These are phyloP conservation scores for Hyperopisus bebe DNA, from an alignment of 2,113 vertebrate species.

Conservation along the genomic window DNA sequence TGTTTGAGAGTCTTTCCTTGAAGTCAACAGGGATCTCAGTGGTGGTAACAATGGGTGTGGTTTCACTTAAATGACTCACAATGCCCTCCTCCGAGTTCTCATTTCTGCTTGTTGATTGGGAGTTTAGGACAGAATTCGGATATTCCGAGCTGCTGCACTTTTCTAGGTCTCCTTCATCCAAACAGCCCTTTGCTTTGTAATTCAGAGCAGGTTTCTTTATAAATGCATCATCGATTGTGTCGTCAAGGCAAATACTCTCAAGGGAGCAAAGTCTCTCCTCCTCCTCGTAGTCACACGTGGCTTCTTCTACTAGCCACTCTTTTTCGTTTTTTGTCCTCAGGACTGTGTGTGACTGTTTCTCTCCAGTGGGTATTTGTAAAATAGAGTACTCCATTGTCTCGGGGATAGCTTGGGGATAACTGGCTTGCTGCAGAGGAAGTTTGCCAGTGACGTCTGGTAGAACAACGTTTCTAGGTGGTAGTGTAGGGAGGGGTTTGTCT, in stretches of 20 bases:
- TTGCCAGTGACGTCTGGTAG: conserved; percentile 19
- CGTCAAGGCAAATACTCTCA: background rate
- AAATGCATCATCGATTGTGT: background rate
- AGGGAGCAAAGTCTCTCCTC: conserved; percentile 5
- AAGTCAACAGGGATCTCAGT: conserved; percentile 46
- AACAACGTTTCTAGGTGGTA: conserved; percentile 18
- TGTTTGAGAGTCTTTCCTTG: conserved; percentile 57
- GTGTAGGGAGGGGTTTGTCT: background rate
- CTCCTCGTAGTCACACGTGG: background rate
- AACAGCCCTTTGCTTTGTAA: background rate
- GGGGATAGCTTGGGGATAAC: background rate
- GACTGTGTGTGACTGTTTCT: background rate
- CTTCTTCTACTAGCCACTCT: background rate
- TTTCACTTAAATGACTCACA: conserved; percentile 17
- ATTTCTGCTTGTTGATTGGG: conserved; percentile 16
- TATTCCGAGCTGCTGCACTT: background rate
- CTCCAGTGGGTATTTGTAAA: background rate
- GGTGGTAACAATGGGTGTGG: conserved; percentile 16
- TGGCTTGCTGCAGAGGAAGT: background rate
- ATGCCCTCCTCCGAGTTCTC: conserved; percentile 25
- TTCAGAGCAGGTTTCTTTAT: background rate
- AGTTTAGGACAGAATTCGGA: conserved; percentile 12
- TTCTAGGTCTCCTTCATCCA: background rate
- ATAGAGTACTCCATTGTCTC: conserved; percentile 11
- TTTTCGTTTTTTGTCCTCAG: background rate